Conservation (phyloP, 2,113 vertebrate genomes). For the Anoplopoma fimbria region DNA sequence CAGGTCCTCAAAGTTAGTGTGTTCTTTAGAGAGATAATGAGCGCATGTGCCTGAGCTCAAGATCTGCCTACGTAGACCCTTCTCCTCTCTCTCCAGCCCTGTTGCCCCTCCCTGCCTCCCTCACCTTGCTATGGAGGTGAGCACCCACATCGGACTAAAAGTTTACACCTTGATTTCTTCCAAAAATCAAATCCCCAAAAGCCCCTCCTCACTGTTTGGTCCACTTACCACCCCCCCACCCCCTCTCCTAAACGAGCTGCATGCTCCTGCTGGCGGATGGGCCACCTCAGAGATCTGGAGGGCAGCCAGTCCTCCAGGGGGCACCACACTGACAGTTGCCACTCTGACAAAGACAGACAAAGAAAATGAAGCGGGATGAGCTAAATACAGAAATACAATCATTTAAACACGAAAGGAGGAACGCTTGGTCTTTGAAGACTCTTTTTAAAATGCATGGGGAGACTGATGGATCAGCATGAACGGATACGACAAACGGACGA, state of each 20-base stretch:
- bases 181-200: conserved; percentile 20
- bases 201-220: neutral
- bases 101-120: conserved; percentile 11
- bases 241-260: conserved; percentile 39
- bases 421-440: conserved; percentile 56
- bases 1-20: conserved; percentile 46
- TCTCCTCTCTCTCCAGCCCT: conserved; percentile 27
- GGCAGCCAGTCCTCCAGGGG: conserved; percentile 70
- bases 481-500: conserved; percentile 55
- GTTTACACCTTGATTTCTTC: conserved; percentile 77
- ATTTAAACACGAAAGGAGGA: conserved; percentile 42
- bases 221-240: neutral
- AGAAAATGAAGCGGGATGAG: conserved; percentile 31
- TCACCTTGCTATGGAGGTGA: conserved; percentile 29
- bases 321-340: conserved; percentile 45
- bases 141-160: conserved; percentile 39
- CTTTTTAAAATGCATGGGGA: conserved; percentile 71
- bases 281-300: conserved; percentile 52
- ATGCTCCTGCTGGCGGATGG: conserved; percentile 52
- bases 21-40: conserved; percentile 40
- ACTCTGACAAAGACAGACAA: conserved; percentile 44
- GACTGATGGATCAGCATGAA: conserved; percentile 72
- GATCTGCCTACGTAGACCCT: conserved; percentile 30
- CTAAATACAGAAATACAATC: conserved; percentile 50
- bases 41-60: conserved; percentile 52